A percentile compares a stretch with the other conserved stretches of the same genome.
Conservation (phyloP, 2,888 invertebrate genomes). For the Hirtodrosophila alboralis region DNA sequence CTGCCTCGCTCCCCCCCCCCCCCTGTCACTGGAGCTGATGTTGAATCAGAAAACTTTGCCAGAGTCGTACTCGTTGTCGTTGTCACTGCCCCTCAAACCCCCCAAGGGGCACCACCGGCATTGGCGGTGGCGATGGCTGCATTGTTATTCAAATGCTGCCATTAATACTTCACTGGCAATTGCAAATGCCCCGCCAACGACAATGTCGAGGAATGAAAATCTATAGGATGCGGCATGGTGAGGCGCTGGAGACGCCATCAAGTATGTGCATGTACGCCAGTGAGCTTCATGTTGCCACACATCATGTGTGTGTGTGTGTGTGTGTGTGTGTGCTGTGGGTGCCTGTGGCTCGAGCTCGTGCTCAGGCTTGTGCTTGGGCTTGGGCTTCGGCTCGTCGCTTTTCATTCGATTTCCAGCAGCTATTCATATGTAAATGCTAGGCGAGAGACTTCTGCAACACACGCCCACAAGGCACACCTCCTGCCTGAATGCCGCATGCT, state of each 20-base stretch:
- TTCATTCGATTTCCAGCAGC: constrained; percentile 51
- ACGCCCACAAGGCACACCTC: constrained; percentile 15
- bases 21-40: background rate
- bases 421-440: constrained; percentile 72
- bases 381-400: constrained; percentile 29
- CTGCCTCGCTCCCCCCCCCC: background rate
- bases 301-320: constrained; percentile 17
- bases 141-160: constrained; percentile 77
- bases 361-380: constrained; percentile 19
- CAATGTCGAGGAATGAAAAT: constrained; percentile 19
- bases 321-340: constrained; percentile 7
- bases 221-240: constrained; percentile 2
- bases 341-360: constrained; percentile 20
- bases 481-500: background rate
- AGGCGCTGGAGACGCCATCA: constrained; percentile 6
- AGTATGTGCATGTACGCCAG: constrained; percentile 13
- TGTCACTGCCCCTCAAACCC: background rate
- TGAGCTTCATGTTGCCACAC: constrained; percentile 16
- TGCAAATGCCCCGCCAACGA: constrained; percentile 47
- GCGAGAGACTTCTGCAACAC: constrained; percentile 14
- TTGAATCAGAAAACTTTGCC: constrained; percentile 35
- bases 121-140: constrained; percentile 24
- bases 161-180: constrained; percentile 77
- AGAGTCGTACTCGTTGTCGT: constrained; percentile 2
- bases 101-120: constrained; percentile 17